A percentile compares a stretch with the other conserved stretches of the same genome.
phyloP scores from a whole-genome alignment of 2,888 invertebrate species.

The Resseliella maxima region DNA sequence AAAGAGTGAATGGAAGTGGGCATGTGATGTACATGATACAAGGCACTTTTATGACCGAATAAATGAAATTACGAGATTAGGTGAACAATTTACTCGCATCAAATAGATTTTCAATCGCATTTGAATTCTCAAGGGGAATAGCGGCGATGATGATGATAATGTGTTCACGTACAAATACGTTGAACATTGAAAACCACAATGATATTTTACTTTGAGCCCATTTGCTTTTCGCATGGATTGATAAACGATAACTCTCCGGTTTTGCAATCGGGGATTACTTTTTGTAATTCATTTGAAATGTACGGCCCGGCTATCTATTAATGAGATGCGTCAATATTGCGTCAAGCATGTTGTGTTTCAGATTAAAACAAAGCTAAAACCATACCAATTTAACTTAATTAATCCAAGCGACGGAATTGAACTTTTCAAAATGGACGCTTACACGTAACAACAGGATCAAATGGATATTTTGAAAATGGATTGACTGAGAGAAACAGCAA shows the following conservation, averaged over 20 bases:
- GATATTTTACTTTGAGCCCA: neutral
- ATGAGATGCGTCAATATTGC: slow-evolving; percentile 53
- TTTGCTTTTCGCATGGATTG: slow-evolving; percentile 23
- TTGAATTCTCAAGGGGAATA: slow-evolving; percentile 14
- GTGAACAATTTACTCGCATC: slow-evolving; percentile 41
- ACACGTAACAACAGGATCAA: neutral
- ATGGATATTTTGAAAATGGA: too few relatives aligned
- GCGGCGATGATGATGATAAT: too few relatives aligned
- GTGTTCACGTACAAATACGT: neutral
- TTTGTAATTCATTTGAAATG: neutral
- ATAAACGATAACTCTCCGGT: neutral
- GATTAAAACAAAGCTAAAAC: neutral
- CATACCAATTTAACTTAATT: slow-evolving; percentile 34
- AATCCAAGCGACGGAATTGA: neutral
- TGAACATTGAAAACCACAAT: neutral
- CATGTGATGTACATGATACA: neutral
- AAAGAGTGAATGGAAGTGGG: neutral
- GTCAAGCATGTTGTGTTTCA: neutral
- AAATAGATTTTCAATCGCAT: slow-evolving; percentile 51
- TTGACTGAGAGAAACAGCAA: too few relatives aligned
- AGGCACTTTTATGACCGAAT: slow-evolving; percentile 41
- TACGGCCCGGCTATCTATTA: neutral
- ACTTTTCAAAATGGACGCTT: neutral
- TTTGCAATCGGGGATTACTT: neutral
- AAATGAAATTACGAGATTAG: slow-evolving; percentile 53